These are phyloP conservation scores for Agrochola lota DNA, from an alignment of 2,888 invertebrate genomes.

Conservation along the genomic window DNA sequence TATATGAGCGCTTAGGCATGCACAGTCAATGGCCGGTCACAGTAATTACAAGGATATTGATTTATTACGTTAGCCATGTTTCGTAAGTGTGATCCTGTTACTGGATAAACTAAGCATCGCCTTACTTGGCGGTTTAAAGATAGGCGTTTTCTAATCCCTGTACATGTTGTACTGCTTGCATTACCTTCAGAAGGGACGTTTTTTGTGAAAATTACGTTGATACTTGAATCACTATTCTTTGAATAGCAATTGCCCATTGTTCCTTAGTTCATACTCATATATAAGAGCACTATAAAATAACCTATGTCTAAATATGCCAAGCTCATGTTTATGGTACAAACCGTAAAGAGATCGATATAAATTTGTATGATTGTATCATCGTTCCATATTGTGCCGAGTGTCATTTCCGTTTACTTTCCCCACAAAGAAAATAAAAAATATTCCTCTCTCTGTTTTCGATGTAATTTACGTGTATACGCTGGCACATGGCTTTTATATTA, in stretches of 20 bases:
- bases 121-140: background rate
- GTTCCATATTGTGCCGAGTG: conserved; percentile 14
- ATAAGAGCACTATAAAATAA: background rate
- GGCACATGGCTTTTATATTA: conserved; percentile 8
- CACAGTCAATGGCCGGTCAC: background rate
- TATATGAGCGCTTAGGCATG: background rate
- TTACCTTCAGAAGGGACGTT: background rate
- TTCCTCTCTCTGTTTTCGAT: conserved; percentile 40
- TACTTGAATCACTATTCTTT: background rate
- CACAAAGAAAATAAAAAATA: conserved; percentile 40
- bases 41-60: background rate
- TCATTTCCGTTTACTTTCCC: conserved; percentile 45
- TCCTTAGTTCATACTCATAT: background rate
- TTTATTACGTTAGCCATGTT: conserved; percentile 6
- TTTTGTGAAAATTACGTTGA: background rate
- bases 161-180: background rate
- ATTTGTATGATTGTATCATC: conserved; percentile 34
- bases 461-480: conserved; percentile 40
- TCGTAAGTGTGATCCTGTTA: background rate
- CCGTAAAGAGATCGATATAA: conserved; percentile 26
- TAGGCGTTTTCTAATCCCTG: background rate
- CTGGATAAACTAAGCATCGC: background rate
- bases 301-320: conserved; percentile 1
- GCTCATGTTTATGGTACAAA: background rate
- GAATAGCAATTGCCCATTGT: background rate